These are phyloP conservation scores for Diplodus sargus DNA, from an alignment of 2,797 vertebrate genomes.

Conservation along the genomic window DNA sequence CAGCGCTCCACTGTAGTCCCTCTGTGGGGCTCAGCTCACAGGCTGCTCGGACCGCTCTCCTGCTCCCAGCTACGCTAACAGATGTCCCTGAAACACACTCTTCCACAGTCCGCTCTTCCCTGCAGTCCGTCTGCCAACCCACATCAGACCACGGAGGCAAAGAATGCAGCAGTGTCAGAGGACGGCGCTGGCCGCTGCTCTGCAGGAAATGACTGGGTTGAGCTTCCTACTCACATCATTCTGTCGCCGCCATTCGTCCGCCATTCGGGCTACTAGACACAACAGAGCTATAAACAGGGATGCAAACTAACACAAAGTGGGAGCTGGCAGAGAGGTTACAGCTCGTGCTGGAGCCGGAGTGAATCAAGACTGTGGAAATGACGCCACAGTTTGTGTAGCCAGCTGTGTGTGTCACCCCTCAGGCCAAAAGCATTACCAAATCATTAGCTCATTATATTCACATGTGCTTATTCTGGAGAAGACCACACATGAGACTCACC, in stretches of 20 bases:
- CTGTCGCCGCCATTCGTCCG: constrained; percentile 36
- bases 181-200: constrained; percentile 53
- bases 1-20: constrained; percentile 65
- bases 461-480: background rate
- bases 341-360: constrained; percentile 12
- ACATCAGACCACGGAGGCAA: constrained; percentile 62
- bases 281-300: constrained; percentile 62
- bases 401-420: background rate
- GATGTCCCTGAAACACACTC: constrained; percentile 75
- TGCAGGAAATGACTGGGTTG: constrained; percentile 72
- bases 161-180: constrained; percentile 74
- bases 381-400: constrained; percentile 28
- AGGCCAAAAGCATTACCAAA: constrained; percentile 19
- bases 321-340: constrained; percentile 31
- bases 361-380: constrained; percentile 5
- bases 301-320: constrained; percentile 28
- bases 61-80: constrained; percentile 67
- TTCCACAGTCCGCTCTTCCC: constrained; percentile 61
- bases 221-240: constrained; percentile 69
- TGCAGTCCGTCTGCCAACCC: constrained; percentile 71
- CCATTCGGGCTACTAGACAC: constrained; percentile 64
- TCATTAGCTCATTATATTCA: constrained; percentile 24
- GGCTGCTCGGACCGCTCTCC: constrained; percentile 52
- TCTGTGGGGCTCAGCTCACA: constrained; percentile 46
- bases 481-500: constrained; percentile 84